Conservation (phyloP, 2,113 vertebrate species). For the Archilochus colubris region DNA sequence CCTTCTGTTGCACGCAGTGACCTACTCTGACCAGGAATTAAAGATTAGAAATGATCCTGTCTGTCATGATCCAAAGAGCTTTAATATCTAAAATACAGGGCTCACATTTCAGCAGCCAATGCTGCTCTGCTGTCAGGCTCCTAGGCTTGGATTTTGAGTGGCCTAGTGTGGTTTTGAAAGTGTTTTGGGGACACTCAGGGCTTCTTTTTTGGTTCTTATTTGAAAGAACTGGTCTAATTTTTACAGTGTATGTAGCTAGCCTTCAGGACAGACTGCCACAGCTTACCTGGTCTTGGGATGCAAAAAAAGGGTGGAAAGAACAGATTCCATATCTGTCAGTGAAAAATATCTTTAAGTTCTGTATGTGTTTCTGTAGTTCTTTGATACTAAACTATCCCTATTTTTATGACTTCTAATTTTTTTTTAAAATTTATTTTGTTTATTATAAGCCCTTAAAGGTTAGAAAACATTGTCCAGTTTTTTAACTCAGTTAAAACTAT, state of each 20-base stretch:
- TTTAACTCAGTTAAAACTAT: neutral
- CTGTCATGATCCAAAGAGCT: neutral
- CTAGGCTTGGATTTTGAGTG: neutral
- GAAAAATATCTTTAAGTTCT: neutral
- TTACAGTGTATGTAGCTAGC: neutral
- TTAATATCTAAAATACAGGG: neutral
- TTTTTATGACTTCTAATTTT: neutral
- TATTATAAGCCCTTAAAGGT: fast-evolving
- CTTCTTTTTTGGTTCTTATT: neutral
- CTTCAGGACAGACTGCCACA: neutral
- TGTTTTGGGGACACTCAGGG: neutral
- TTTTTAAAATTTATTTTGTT: neutral
- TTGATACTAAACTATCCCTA: neutral
- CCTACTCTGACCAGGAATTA: neutral
- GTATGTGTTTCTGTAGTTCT: neutral
- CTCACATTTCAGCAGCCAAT: neutral
- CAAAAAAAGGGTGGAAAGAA: neutral
- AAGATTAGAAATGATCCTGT: neutral
- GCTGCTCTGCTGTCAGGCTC: neutral
- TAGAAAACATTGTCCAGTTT: neutral
- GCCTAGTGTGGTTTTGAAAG: neutral
- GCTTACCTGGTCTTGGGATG: neutral
- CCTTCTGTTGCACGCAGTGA: neutral
- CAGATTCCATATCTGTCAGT: neutral
- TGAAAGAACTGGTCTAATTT: neutral